Percentiles rank a stretch among this genome's conserved stretches.
phyloP scores from a whole-genome alignment of 1,140 invertebrate species.

The Hypsibius dujardini region DNA sequence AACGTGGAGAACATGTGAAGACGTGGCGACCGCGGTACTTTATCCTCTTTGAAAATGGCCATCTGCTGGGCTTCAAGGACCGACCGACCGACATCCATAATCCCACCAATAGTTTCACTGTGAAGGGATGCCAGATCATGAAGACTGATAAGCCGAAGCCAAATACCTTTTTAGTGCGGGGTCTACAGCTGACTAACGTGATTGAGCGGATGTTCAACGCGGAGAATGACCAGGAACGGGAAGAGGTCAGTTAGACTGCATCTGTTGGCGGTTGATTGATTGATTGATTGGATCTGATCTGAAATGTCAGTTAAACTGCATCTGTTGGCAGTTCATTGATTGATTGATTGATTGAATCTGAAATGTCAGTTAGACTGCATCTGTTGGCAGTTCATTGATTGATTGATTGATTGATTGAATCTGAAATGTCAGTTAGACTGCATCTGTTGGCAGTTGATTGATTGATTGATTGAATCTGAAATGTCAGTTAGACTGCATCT shows the following conservation, averaged over 20 bases:
- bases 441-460: too few relatives aligned
- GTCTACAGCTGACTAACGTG: slow-evolving; percentile 33
- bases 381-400: too few relatives aligned
- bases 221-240: background rate
- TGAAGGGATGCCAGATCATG: slow-evolving; percentile 35
- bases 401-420: too few relatives aligned
- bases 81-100: slow-evolving; percentile 32
- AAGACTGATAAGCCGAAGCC: slow-evolving; percentile 30
- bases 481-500: too few relatives aligned
- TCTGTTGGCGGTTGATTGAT: too few relatives aligned
- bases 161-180: slow-evolving; percentile 33
- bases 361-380: too few relatives aligned
- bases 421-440: too few relatives aligned
- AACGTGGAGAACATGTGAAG: slow-evolving; percentile 34
- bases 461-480: too few relatives aligned
- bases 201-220: slow-evolving; percentile 33
- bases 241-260: background rate
- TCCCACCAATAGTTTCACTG: slow-evolving; percentile 39
- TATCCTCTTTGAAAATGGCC: slow-evolving; percentile 37
- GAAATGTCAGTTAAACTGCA: too few relatives aligned
- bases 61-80: slow-evolving; percentile 36
- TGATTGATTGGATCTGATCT: too few relatives aligned
- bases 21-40: slow-evolving; percentile 40
- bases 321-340: too few relatives aligned
- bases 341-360: too few relatives aligned